Percentiles rank a stretch among this genome's conserved stretches.
Conservation (phyloP, 1,140 invertebrate species). For the Drepana arcuata region DNA sequence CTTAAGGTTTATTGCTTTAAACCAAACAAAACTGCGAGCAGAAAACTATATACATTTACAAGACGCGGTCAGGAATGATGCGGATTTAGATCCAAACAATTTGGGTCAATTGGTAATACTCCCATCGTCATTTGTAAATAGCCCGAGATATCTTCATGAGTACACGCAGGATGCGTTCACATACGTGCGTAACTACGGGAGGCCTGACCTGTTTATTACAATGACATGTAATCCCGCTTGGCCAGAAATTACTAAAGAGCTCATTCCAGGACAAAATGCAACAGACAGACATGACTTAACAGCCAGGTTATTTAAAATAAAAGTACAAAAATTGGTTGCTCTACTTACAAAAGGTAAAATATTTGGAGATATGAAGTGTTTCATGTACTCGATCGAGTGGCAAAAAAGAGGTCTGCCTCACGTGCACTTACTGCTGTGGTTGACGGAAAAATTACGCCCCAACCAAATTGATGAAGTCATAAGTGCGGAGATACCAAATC, state of each 20-base stretch:
- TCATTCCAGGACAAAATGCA: constrained; percentile 10
- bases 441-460: constrained; percentile 6
- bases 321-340: constrained; percentile 16
- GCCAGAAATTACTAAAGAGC: constrained; percentile 12
- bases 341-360: constrained; percentile 17
- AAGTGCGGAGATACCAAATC: constrained; percentile 4
- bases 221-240: constrained; percentile 21
- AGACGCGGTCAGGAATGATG: constrained; percentile 25
- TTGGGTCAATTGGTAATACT: constrained; percentile 49
- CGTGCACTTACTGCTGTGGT: constrained; percentile 6
- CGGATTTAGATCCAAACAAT: constrained; percentile 26
- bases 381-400: constrained; percentile 9
- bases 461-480: constrained; percentile 8
- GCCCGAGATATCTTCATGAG: constrained; percentile 67
- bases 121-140: constrained; percentile 49
- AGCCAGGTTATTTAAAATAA: constrained; percentile 14
- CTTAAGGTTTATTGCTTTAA: not conserved
- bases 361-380: constrained; percentile 10
- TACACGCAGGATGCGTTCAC: constrained; percentile 64
- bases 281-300: constrained; percentile 13
- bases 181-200: constrained; percentile 60
- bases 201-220: constrained; percentile 28
- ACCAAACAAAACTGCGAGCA: not conserved
- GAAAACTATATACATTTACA: constrained; percentile 8
- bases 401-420: constrained; percentile 8